Conservation (phyloP, 2,797 vertebrate species). For the Ispidina picta region DNA sequence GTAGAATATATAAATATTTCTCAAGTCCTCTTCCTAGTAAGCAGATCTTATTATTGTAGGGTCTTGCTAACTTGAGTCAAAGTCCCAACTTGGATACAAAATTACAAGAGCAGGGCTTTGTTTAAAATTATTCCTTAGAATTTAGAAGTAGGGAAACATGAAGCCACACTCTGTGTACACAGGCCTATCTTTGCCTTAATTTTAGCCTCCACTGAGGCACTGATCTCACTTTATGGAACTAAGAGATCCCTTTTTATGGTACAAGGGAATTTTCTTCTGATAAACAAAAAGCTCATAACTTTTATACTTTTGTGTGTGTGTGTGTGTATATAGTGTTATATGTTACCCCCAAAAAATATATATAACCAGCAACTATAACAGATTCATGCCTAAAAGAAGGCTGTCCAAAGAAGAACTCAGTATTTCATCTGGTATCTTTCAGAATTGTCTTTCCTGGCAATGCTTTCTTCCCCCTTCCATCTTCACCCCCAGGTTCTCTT, state of each 20-base stretch:
- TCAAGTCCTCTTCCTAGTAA: not conserved
- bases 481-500: not conserved
- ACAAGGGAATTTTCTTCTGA: conserved; percentile 9
- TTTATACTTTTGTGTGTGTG: not conserved
- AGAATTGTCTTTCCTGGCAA: not conserved
- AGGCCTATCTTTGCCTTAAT: conserved; percentile 59
- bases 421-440: not conserved
- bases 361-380: not conserved
- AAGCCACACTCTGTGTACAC: not conserved
- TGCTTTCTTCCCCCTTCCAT: not conserved
- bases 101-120: not conserved
- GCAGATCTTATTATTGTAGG: not conserved
- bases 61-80: not conserved
- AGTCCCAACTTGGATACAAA: not conserved
- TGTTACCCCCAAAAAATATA: not conserved
- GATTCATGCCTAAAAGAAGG: not conserved
- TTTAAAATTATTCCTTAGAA: not conserved
- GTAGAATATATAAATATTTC: not conserved
- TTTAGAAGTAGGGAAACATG: not conserved
- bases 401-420: not conserved
- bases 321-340: not conserved
- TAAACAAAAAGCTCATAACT: not conserved
- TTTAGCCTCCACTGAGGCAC: conserved; percentile 28
- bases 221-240: conserved; percentile 19
- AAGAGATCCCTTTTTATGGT: conserved; percentile 27